phyloP scores from a whole-genome alignment of 2,888 invertebrate genomes.

The Reticulitermes lucifugus region DNA sequence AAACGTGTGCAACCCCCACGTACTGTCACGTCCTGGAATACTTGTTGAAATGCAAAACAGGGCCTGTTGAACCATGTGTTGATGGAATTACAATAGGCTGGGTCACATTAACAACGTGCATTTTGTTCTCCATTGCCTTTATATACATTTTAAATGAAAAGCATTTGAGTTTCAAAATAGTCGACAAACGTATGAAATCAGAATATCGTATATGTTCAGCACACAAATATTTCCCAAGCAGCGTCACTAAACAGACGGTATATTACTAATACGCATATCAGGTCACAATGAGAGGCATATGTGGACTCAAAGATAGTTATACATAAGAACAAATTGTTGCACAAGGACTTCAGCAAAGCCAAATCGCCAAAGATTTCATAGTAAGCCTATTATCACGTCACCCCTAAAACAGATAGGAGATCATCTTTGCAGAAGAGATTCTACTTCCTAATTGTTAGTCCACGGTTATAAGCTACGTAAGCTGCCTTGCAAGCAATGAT shows the following conservation, averaged over 20 bases:
- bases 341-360: not conserved
- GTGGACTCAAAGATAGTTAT: no score
- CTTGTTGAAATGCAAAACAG: no score
- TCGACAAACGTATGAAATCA: not conserved
- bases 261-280: no score
- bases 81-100: no score
- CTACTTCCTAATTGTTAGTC: not conserved
- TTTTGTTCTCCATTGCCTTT: no score
- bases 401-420: not conserved
- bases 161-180: not conserved
- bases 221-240: not conserved
- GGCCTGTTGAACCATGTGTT: no score
- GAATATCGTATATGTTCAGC: not conserved
- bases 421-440: constrained; percentile 6
- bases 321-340: not conserved
- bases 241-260: no score
- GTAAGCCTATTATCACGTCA: not conserved
- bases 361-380: constrained; percentile 25
- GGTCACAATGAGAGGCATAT: no score
- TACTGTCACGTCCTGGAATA: no score
- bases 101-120: no score
- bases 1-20: no score
- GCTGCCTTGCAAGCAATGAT: constrained; percentile 11
- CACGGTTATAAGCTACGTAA: constrained; percentile 19
- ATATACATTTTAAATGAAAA: not conserved